Evolutionary conservation across 1,140 invertebrate genomes (phyloP).

Genomic region (Parapsyche elsis): DNA sequence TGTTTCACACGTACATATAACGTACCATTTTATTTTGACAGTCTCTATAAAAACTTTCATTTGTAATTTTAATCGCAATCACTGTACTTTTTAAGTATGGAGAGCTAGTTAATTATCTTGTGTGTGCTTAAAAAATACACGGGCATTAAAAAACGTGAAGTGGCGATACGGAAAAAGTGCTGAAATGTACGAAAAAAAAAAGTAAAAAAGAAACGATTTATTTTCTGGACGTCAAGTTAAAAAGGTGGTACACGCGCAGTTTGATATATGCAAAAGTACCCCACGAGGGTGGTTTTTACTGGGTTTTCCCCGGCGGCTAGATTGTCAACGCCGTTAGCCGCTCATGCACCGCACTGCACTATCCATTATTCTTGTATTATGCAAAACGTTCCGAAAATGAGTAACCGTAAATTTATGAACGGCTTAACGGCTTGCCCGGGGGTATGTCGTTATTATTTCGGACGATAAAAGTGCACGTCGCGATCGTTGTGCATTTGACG

Average conservation of each 20-base stretch:
- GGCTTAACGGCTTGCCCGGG: slow-evolving; percentile 14
- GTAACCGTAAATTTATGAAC: slow-evolving; percentile 30
- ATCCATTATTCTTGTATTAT: slow-evolving; percentile 13
- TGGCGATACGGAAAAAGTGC: too few species aligned
- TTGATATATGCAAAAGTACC: neutral
- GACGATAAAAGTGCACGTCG: slow-evolving; percentile 13
- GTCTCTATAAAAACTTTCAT: too few species aligned
- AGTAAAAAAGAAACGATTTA: too few species aligned
- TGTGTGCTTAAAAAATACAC: too few species aligned
- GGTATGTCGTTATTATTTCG: slow-evolving; percentile 25
- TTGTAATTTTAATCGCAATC: too few species aligned
- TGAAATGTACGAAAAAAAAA: too few species aligned
- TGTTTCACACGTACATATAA: too few species aligned
- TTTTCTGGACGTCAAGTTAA: neutral
- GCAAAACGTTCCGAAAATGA: slow-evolving; percentile 7
- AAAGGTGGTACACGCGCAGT: neutral
- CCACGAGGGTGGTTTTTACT: neutral
- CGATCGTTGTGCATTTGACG: slow-evolving; percentile 24
- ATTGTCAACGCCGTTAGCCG: neutral
- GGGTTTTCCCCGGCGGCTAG: neutral
- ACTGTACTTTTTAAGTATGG: too few species aligned
- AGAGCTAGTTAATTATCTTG: too few species aligned
- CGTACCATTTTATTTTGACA: too few species aligned
- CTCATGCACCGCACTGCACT: neutral
- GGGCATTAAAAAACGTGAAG: too few species aligned